Evolutionary conservation across 2,888 invertebrate genomes (phyloP).

Genomic region (Aphrophora alni): DNA sequence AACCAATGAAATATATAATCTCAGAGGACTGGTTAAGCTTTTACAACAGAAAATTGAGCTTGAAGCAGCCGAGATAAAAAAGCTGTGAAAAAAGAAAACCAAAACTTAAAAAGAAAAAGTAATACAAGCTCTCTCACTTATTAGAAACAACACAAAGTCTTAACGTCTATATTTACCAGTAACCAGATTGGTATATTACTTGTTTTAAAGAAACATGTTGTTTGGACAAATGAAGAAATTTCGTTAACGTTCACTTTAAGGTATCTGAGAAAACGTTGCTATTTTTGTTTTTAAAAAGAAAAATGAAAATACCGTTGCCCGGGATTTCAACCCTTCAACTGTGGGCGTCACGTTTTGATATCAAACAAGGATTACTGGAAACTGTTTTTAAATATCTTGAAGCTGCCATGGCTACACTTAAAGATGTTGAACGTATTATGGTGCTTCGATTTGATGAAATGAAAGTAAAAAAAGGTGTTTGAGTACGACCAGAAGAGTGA

Average conservation of each 20-base stretch:
- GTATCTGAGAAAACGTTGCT: constrained; percentile 24
- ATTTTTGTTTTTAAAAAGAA: constrained; percentile 22
- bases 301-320: constrained; percentile 24
- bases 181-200: constrained; percentile 6
- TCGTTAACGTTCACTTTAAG: constrained; percentile 16
- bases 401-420: constrained; percentile 7
- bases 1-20: not conserved
- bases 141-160: not conserved
- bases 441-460: not conserved
- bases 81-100: constrained; percentile 9
- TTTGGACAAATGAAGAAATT: constrained; percentile 20
- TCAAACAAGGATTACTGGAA: constrained; percentile 11
- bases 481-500: constrained; percentile 10
- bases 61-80: not conserved
- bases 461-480: not conserved
- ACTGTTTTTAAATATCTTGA: constrained; percentile 19
- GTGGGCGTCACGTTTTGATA: not conserved
- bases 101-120: constrained; percentile 8
- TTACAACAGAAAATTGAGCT: constrained; percentile 10
- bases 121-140: not conserved
- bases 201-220: not conserved
- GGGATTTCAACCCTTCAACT: not conserved
- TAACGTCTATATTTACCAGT: not conserved
- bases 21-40: not conserved
- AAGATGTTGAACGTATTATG: too few species aligned